Evolutionary conservation across 2,888 invertebrate genomes (phyloP), one percentile per base, ranked within the genome.

Genomic region (Heliconius hortense): DNA sequence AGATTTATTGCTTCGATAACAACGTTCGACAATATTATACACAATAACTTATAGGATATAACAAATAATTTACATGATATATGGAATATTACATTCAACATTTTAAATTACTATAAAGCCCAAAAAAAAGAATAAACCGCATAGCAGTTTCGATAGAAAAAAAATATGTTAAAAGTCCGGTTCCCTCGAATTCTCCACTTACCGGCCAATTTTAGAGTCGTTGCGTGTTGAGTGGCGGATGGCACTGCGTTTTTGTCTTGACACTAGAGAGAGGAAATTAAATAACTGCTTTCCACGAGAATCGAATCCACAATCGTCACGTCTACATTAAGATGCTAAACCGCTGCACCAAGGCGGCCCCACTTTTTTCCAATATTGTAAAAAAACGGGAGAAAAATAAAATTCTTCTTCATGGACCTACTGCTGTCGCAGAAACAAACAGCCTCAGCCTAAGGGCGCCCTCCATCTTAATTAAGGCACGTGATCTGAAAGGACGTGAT

Each of bases 391-490:
- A 60, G 24, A 15, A 60, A 26, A 60, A 60, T 24, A 60, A 26
- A 60, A 28, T 60, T 26, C 60, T 28, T 11, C 26, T 7, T 28
- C 26, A 26, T 8, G 26, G 24, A 60, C 7, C 69, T 53, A 43
- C 66, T 66, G 15, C 39, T 53, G 26, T 26, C 39, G 62, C 60
- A 60, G 24, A 67, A 73, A 75, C 73, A 64, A 73, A 72, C 15
- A 72, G 53, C 76, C 72, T 76, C 77, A 76, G 73, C 76, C 26
- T 43, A 72, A 77, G 82, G 82, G 81, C 84, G 81, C 84, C 83
- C 81, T 83, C 82, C 80, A 76, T 85, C 88, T 87, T 89, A 89
- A 89, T 90, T 89, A 89, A 84, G 79, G 77, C 76, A 82, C 83
- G 83, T 84, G 85, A 85, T 85, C 82, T 73, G 71, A 62, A 82